Conservation (phyloP, 2,797 vertebrate species). For the Macroramphosus scolopax region DNA sequence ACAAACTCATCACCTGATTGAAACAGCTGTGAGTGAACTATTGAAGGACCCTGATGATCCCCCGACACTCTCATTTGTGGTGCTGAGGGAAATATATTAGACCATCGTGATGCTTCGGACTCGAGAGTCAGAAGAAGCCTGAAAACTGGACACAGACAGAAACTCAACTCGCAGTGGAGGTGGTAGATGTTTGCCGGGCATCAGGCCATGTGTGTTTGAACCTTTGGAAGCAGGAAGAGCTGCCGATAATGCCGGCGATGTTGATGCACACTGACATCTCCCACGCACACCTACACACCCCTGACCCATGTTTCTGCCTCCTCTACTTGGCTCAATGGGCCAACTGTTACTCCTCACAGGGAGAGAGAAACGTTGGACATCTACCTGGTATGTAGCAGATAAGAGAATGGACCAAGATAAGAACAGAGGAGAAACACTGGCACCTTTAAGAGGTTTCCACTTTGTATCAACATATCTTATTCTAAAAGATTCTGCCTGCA, state of each 20-base stretch:
- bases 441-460: no score
- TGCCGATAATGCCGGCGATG: constrained; percentile 43
- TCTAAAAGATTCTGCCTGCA: no score
- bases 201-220: constrained; percentile 43
- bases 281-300: constrained; percentile 66
- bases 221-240: constrained; percentile 37
- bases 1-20: no score
- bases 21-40: no score
- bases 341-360: constrained; percentile 30
- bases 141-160: not conserved
- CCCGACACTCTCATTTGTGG: no score
- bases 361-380: constrained; percentile 5
- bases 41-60: no score
- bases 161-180: constrained; percentile 7
- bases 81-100: no score
- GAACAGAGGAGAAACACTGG: no score
- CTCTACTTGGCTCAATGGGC: constrained; percentile 29
- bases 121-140: not conserved
- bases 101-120: no score
- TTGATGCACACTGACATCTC: constrained; percentile 52
- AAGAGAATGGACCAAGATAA: no score
- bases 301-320: constrained; percentile 44
- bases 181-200: constrained; percentile 19
- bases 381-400: constrained; percentile 5
- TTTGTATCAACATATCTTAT: no score